Evolutionary conservation across 2,113 vertebrate species (phyloP).

Genomic region (Tachysurus fulvidraco): DNA sequence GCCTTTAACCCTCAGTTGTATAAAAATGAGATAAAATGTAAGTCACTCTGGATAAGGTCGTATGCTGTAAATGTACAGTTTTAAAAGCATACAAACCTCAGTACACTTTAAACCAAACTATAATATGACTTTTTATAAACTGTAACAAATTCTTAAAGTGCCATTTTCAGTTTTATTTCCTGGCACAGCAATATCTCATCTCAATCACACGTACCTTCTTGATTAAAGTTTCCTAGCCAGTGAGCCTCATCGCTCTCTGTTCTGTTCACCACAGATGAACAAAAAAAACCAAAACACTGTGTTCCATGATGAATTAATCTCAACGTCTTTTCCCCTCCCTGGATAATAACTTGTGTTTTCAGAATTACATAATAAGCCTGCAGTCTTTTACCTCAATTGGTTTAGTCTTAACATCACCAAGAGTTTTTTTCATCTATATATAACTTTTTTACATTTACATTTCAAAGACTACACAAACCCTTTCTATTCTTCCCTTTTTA

Average conservation of each 20-base stretch:
- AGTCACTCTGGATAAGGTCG: too few species aligned
- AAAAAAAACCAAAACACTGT: neutral
- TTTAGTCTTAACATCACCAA: constrained; percentile 8
- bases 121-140: neutral
- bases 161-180: constrained; percentile 6
- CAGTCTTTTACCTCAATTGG: constrained; percentile 17
- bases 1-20: too few species aligned
- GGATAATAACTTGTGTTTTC: constrained; percentile 45
- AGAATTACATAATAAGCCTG: constrained; percentile 26
- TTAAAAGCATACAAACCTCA: neutral
- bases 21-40: too few species aligned
- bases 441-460: neutral
- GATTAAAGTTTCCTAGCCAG: constrained; percentile 37
- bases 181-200: constrained; percentile 18
- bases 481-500: neutral
- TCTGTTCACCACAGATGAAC: constrained; percentile 11
- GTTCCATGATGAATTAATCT: constrained; percentile 28
- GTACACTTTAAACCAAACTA: neutral
- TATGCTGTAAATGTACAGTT: too few species aligned
- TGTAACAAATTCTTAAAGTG: neutral
- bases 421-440: neutral
- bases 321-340: constrained; percentile 8
- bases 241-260: constrained; percentile 13
- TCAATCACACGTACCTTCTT: constrained; percentile 24
- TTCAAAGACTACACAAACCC: neutral